Base-by-base conservation (phyloP, 2,797 vertebrate species). In the Ara ararauna region DNA sequence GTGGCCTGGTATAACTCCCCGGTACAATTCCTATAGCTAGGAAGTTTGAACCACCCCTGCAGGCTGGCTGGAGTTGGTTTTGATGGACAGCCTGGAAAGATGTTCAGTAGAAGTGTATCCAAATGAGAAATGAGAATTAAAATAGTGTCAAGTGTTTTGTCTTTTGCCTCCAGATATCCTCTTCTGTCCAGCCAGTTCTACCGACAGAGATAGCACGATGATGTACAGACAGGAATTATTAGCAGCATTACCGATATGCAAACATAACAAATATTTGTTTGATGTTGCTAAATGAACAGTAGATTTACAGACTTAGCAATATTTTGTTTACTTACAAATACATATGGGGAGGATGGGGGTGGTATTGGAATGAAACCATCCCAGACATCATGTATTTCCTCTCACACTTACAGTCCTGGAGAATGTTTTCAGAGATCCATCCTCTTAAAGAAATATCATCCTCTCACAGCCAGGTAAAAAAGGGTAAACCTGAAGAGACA, bases 401-500 rank as follows among this genome's bases (percentile, higher is more conserved):
- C 58, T 85, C 62, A 40, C 65, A 83, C 89, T 87, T 94, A 74
- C 61, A 89, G 53, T 60, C 48, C 68, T 67, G 67, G 51, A 77
- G 34, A 91, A 54, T 32, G 13, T 64, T 91, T 95, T 76, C 76
- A 76, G 64, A 91, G 44, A 85, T 65, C 44, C 50, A 45, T 70
- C 50, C 74, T 71, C 74, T 89, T 94, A 74, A 93, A 94, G 81
- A 81, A 93, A 81, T 66, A 95, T 26, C 60, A 87, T 70, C 71
- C 53, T 91, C 84, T 71, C 38, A 34, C 64, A 91, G 56, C 40
- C 68, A 79, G 68, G 66, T 67, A 82, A 67, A 74, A 81, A 77
- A 82, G 29, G 32, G 44, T 82, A 79, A 87, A 94, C 94, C 76
- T 82, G 77, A 96, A 77, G 88, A 94, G 85, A 89, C 83, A 73